Conservation (phyloP, 2,888 invertebrate genomes). For the Belgica antarctica region DNA sequence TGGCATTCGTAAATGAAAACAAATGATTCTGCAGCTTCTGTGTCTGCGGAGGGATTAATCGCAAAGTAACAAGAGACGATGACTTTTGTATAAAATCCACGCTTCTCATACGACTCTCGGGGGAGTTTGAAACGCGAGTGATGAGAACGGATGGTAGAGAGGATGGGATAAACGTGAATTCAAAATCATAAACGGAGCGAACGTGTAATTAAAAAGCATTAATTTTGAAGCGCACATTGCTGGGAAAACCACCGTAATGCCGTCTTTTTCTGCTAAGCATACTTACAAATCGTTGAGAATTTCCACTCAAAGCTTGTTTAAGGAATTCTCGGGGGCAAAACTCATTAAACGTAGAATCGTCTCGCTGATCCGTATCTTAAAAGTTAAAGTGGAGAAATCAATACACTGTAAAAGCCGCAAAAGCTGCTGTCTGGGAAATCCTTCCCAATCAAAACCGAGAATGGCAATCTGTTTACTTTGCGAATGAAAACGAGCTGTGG, state of each 20-base stretch:
- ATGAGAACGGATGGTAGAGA: not conserved
- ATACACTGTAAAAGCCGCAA: not conserved
- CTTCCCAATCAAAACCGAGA: constrained; percentile 6
- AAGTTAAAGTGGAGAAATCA: constrained; percentile 4
- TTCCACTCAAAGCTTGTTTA: not conserved
- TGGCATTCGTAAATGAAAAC: constrained; percentile 10
- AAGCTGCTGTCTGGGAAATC: not conserved
- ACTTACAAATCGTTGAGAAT: no score
- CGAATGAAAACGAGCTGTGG: not conserved
- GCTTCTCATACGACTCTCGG: not conserved
- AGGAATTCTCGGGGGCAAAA: not conserved
- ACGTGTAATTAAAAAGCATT: constrained; percentile 22
- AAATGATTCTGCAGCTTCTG: constrained; percentile 2
- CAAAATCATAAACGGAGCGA: constrained; percentile 9
- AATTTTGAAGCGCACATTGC: not conserved
- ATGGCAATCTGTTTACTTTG: not conserved
- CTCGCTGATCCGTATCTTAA: not conserved
- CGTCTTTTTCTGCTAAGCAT: no score
- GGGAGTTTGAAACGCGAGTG: not conserved
- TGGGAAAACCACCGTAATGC: not conserved
- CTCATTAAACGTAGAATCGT: not conserved
- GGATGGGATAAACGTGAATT: not conserved
- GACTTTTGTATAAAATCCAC: not conserved
- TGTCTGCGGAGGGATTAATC: not conserved
- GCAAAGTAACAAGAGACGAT: not conserved